phyloP scores from a whole-genome alignment of 2,888 invertebrate genomes.

The Drosophila ochracea region DNA sequence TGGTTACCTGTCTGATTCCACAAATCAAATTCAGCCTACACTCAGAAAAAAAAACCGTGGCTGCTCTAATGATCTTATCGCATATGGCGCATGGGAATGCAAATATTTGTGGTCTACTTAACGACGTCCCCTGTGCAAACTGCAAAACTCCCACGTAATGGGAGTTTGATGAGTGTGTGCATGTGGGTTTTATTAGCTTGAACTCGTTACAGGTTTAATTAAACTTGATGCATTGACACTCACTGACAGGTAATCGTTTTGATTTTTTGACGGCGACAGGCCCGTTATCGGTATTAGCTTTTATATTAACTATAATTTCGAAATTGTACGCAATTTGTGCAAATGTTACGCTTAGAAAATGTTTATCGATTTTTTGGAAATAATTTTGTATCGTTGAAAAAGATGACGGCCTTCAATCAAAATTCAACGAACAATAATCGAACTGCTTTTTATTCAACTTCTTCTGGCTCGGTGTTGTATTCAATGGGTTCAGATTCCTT shows the following conservation, averaged over 20 bases:
- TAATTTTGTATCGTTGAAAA: slow-evolving; percentile 13
- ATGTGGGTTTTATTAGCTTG: slow-evolving; percentile 51
- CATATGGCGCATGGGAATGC: slow-evolving; percentile 24
- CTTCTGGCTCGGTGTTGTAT: neutral
- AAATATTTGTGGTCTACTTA: slow-evolving; percentile 70
- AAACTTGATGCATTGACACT: slow-evolving; percentile 59
- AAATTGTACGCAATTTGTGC: slow-evolving; percentile 11
- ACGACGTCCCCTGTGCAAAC: slow-evolving; percentile 16
- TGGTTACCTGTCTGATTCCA: slow-evolving; percentile 2
- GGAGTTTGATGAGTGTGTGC: slow-evolving; percentile 24
- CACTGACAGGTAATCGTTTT: slow-evolving; percentile 48
- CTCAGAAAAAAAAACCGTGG: neutral
- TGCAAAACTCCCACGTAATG: slow-evolving; percentile 22
- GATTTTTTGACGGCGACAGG: slow-evolving; percentile 34
- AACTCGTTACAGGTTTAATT: slow-evolving; percentile 65
- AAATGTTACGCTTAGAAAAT: neutral
- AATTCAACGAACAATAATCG: slow-evolving; percentile 19
- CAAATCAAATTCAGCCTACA: neutral
- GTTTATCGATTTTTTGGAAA: neutral
- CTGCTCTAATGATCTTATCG: slow-evolving; percentile 39
- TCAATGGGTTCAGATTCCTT: neutral
- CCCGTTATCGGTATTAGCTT: neutral
- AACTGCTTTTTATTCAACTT: slow-evolving; percentile 10
- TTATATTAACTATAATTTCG: slow-evolving; percentile 27
- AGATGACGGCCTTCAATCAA: slow-evolving; percentile 3